Evolutionary conservation across 1,140 invertebrate species (phyloP), one percentile per base, ranked within the genome.

Genomic region (Adoxophyes honmai): DNA sequence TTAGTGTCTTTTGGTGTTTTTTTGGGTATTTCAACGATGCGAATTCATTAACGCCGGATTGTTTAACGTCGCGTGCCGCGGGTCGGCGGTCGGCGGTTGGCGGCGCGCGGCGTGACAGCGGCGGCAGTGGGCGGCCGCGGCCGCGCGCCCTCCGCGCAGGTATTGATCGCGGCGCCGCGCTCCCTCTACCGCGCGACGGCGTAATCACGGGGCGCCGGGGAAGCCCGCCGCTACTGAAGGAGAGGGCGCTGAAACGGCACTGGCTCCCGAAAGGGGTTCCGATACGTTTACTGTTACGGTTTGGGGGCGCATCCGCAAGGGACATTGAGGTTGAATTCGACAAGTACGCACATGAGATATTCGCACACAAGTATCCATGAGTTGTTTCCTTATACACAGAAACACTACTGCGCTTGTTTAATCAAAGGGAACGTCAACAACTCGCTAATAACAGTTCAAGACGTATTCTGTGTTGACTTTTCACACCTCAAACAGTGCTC

Each of bases 131-230:
- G 21, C 2, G 6, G 21, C 21, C 2, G 21, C 21, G 21, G 21
- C 21, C 66, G 73, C 75, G 61, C 70, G 64, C 64, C 73, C 55
- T 55, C 57, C 70, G 79, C 80, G 83, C 80, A 79, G 73, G 70
- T 88, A 88, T 88, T 75, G 85, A 88, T 88, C 79, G 68, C 71
- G 77, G 66, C 67, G 52, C 59, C 36, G 36, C 58, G 62, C 78
- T 79, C 70, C 81, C 79, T 78, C 84, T 82, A 59, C 57, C 70
- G 63, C 16, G 15, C 14, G 18, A 57, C 16, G 18, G 34, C 38
- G 54, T 39, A 7, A 33, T 55, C 57, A 64, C 44, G 62, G 56
- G 71, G 78, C 82, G 67, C 63, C 37, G 63, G 78, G 74, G 64
- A 85, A 86, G 69, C 61, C 72, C 60, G 39, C 13, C 64, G 55